Conservation (phyloP, 2,113 vertebrate genomes). For the Chaetorhynchus papuensis region DNA sequence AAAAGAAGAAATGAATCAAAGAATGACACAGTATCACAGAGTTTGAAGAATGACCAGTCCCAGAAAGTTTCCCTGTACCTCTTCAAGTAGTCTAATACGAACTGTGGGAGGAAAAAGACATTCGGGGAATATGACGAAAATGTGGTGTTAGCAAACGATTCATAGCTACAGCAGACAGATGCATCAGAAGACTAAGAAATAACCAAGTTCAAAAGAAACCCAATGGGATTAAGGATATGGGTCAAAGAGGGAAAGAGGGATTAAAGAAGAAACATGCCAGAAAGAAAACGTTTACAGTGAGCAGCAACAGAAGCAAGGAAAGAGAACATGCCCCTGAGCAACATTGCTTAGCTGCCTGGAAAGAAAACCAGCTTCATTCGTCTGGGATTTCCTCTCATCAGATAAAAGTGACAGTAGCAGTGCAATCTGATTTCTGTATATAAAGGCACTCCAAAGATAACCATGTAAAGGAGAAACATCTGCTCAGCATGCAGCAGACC, state of each 20-base stretch:
- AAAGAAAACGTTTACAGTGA: slow-evolving; percentile 68
- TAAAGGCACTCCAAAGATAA: slow-evolving; percentile 66
- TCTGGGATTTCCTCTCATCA: slow-evolving; percentile 72
- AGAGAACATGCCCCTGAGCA: slow-evolving; percentile 65
- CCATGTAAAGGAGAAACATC: slow-evolving; percentile 67
- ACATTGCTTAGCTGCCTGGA: slow-evolving; percentile 60
- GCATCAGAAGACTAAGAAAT: slow-evolving; percentile 53
- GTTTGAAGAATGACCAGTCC: slow-evolving; percentile 32
- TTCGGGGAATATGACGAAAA: slow-evolving; percentile 30
- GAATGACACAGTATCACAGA: neutral
- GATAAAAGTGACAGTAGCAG: slow-evolving; percentile 74
- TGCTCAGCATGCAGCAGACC: slow-evolving; percentile 63
- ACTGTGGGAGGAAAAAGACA: slow-evolving; percentile 47
- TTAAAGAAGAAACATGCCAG: slow-evolving; percentile 73
- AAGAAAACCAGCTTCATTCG: slow-evolving; percentile 74
- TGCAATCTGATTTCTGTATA: slow-evolving; percentile 71
- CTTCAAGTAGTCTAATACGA: slow-evolving; percentile 6
- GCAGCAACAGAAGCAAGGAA: slow-evolving; percentile 67
- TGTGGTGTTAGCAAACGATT: slow-evolving; percentile 57
- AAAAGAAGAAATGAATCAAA: neutral
- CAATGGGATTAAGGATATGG: slow-evolving; percentile 68
- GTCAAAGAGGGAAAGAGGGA: slow-evolving; percentile 69
- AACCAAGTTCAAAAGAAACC: slow-evolving; percentile 70
- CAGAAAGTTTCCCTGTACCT: slow-evolving; percentile 31
- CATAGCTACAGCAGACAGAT: slow-evolving; percentile 55